These are phyloP conservation scores for Heterohyrax brucei DNA, from an alignment of 2,797 vertebrate genomes.

Conservation along the genomic window DNA sequence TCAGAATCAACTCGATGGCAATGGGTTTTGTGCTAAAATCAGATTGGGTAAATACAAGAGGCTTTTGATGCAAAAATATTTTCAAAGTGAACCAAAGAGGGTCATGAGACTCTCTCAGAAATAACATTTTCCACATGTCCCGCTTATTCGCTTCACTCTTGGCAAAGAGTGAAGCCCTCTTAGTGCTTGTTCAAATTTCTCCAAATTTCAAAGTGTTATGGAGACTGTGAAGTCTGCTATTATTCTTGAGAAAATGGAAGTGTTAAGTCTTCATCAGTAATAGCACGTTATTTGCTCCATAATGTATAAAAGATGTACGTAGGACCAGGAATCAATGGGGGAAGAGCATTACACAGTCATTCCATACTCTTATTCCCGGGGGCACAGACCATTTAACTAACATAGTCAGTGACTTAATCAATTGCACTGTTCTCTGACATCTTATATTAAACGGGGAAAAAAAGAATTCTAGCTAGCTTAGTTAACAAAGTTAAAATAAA, in stretches of 20 bases:
- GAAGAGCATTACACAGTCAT: background rate
- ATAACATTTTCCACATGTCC: background rate
- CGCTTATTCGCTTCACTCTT: background rate
- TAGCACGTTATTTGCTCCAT: background rate
- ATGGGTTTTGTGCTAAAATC: background rate
- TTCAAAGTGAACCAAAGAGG: constrained; percentile 18
- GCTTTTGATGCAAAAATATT: constrained; percentile 50
- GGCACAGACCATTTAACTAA: background rate
- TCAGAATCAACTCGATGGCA: no score
- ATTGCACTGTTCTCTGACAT: background rate
- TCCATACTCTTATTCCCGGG: background rate
- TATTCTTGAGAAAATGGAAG: constrained; percentile 3
- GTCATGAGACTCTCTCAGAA: background rate
- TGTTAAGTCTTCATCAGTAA: background rate
- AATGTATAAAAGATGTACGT: background rate
- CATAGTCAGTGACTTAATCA: background rate
- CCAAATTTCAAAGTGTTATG: constrained; percentile 7
- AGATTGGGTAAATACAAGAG: background rate
- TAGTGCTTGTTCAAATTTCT: background rate
- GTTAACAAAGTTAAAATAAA: background rate
- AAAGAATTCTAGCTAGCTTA: background rate
- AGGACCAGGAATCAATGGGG: background rate
- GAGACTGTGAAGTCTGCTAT: background rate
- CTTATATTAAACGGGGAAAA: background rate
- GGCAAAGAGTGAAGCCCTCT: background rate